Percentiles rank a stretch among this genome's conserved stretches.
phyloP scores from a whole-genome alignment of 2,888 invertebrate genomes.

The Andricus quercusramuli region DNA sequence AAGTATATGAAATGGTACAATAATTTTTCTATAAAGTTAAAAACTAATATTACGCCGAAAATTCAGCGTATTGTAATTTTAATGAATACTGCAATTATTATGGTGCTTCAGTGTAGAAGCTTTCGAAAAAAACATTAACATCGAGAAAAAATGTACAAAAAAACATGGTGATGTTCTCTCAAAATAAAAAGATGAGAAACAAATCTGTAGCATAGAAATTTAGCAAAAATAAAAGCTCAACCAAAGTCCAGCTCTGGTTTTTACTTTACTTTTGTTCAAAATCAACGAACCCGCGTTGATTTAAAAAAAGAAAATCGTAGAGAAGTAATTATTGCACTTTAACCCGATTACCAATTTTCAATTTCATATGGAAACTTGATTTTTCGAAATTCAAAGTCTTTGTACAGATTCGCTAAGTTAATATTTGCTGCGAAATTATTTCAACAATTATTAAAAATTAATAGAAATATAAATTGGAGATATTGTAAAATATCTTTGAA shows the following conservation, averaged over 20 bases:
- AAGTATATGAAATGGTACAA: constrained; percentile 65
- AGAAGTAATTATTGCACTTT: neutral
- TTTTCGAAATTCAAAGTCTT: constrained; percentile 9
- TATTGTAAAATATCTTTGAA: neutral
- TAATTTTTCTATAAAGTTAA: constrained; percentile 64
- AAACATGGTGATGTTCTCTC: neutral
- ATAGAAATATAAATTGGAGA: neutral
- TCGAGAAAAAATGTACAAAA: neutral
- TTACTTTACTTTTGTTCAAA: neutral
- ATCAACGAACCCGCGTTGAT: constrained; percentile 1
- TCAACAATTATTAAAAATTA: constrained; percentile 15
- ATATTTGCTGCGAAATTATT: neutral
- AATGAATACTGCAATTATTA: neutral
- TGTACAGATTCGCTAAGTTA: neutral
- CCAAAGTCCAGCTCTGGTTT: constrained; percentile 31
- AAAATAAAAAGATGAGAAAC: neutral
- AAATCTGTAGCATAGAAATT: neutral
- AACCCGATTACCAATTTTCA: neutral
- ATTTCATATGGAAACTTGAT: neutral
- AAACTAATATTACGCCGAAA: neutral
- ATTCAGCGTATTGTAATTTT: neutral
- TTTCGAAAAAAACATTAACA: neutral
- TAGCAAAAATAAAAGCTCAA: neutral
- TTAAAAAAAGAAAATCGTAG: neutral
- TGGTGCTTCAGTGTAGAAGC: neutral